Evolutionary conservation across 1,140 invertebrate species (phyloP), one percentile per base, ranked within the genome.

Genomic region (Asobara japonica): DNA sequence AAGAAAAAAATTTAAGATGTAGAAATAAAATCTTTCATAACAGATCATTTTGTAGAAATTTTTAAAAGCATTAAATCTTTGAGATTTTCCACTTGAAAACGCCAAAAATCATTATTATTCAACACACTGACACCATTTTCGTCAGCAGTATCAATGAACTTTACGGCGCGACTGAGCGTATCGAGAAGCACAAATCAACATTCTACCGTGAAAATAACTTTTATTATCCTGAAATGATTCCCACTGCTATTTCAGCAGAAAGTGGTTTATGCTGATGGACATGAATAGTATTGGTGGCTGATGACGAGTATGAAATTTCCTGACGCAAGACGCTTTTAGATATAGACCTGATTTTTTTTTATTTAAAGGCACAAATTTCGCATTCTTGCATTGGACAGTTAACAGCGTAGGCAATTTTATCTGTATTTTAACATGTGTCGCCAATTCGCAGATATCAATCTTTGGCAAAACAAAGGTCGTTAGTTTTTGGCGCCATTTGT

Each of bases 311-410:
- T 30, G 70, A 74, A 74, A 74, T 76, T 74, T 78, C 75, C 41
- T n/a, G n/a, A 80, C 75, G 71, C 65, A 67, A 72, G 3, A 18
- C 61, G 33, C 51, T 62, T 61, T 25, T 72, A 77, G 65, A 71
- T n/a, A n/a, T n/a, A n/a, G n/a, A n/a, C n/a, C n/a, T n/a, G n/a
- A n/a, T n/a, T 61, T 33, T 36, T 74, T 77, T 75, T 80, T 81
- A 79, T 80, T 77, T 76, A 77, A 77, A 79, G 77, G 80, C 78
- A 77, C 66, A 76, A 77, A 74, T 76, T 77, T 31, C n/a, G 8
- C 16, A n/a, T 45, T 56, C 22, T 10, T 22, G 4, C 11, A 36
- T 36, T 36, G 5, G 5, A 22, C 51, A 56, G 22, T 56, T 25
- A 22, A 56, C 66, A 51, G 66, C 45, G 10, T 36, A 56, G 66